Evolutionary conservation across 1,140 invertebrate species (phyloP).

Genomic region (Chrysomallon squamiferum): DNA sequence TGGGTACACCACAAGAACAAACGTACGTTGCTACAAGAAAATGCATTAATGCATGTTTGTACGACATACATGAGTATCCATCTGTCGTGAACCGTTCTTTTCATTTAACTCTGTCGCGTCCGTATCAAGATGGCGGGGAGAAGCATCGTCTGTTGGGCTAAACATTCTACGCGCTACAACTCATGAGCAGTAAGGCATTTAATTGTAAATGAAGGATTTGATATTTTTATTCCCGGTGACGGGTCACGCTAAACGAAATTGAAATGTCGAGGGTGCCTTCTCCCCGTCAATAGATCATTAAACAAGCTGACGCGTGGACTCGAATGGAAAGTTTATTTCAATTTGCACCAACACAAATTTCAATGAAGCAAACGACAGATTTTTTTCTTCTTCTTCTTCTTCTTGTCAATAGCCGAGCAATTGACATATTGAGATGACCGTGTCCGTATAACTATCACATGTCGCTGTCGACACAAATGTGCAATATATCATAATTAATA

Average conservation of each 20-base stretch:
- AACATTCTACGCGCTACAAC: no score
- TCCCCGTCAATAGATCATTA: constrained; percentile 8
- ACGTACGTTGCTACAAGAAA: no score
- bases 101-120: no score
- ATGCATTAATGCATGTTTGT: no score
- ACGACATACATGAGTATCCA: no score
- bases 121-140: no score
- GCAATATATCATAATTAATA: constrained; percentile 13
- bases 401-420: neutral
- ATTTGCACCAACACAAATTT: constrained; percentile 5
- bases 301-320: neutral
- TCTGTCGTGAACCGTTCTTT: no score
- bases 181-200: constrained; percentile 5
- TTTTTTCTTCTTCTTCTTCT: neutral
- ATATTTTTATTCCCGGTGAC: constrained; percentile 9
- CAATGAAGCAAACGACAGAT: constrained; percentile 11
- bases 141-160: no score
- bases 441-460: neutral
- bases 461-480: constrained; percentile 6
- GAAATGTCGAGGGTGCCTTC: constrained; percentile 2
- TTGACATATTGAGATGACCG: constrained; percentile 10
- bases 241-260: neutral
- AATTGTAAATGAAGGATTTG: constrained; percentile 18
- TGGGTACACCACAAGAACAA: no score
- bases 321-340: constrained; percentile 15